These are phyloP conservation scores for Umimayanthus kanabou DNA, from an alignment of 92 coral and sea anemone species.

Conservation along the genomic window DNA sequence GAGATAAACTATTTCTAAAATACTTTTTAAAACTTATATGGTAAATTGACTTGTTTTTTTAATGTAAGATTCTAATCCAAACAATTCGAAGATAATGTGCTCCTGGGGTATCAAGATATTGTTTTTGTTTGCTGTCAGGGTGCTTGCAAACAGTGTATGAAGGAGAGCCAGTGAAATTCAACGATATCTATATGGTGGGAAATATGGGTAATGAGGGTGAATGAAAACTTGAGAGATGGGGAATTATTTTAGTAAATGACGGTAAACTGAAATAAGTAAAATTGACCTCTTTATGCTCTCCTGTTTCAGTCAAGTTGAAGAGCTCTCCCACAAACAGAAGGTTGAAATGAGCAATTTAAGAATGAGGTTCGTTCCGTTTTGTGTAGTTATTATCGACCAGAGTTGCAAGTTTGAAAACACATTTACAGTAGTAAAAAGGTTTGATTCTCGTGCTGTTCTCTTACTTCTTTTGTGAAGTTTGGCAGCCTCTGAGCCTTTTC, in stretches of 20 bases:
- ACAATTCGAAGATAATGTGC: too few relatives aligned
- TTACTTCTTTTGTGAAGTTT: too few relatives aligned
- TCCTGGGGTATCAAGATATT: too few relatives aligned
- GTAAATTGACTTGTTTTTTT: too few relatives aligned
- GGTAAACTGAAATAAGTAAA: not conserved
- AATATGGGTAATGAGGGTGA: not conserved
- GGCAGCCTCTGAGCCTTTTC: too few relatives aligned
- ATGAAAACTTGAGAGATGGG: not conserved
- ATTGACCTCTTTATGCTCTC: not conserved
- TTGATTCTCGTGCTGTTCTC: too few relatives aligned
- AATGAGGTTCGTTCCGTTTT: slow-evolving; percentile 63
- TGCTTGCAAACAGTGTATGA: too few relatives aligned
- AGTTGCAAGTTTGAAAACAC: not conserved
- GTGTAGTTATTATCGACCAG: not conserved
- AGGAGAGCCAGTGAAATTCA: too few relatives aligned
- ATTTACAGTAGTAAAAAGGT: too few relatives aligned
- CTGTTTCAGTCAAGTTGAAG: slow-evolving; percentile 74
- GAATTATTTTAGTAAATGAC: not conserved
- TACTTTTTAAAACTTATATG: not conserved
- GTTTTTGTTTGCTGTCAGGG: too few relatives aligned
- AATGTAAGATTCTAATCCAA: too few relatives aligned
- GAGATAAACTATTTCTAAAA: not conserved
- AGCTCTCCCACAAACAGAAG: slow-evolving; percentile 88
- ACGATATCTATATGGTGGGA: not conserved
- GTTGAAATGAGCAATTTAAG: slow-evolving; percentile 83